phyloP scores from a whole-genome alignment of 2,113 vertebrate genomes.

The Aleadryas rufinucha region DNA sequence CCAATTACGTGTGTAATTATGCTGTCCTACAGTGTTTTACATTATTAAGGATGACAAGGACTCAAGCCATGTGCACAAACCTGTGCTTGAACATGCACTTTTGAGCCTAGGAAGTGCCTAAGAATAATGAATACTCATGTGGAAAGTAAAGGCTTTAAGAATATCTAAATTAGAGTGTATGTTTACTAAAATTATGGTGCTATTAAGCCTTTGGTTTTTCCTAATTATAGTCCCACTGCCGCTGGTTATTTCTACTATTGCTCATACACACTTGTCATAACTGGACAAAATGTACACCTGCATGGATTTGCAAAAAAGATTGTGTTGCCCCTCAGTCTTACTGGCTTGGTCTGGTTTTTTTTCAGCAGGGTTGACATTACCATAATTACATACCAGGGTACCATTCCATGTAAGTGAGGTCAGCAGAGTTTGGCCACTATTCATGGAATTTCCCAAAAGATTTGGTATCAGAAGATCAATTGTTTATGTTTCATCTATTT shows the following conservation, averaged over 20 bases:
- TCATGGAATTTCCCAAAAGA: not conserved
- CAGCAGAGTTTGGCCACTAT: not conserved
- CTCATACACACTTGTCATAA: not conserved
- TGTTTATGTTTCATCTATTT: not conserved
- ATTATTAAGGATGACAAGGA: not conserved
- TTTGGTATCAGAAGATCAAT: not conserved
- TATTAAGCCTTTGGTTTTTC: not conserved
- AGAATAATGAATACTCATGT: not conserved
- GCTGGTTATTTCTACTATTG: not conserved
- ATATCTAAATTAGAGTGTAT: not conserved
- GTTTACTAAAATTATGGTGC: not conserved
- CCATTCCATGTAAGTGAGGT: not conserved
- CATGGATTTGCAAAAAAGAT: not conserved
- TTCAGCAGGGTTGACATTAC: not conserved
- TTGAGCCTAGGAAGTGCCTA: slow-evolving; percentile 4
- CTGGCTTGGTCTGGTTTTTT: not conserved
- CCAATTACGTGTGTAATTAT: not conserved
- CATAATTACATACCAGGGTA: not conserved
- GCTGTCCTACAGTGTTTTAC: not conserved
- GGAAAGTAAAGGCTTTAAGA: not conserved
- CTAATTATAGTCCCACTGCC: not conserved
- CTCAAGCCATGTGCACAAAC: not conserved
- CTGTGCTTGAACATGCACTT: not conserved
- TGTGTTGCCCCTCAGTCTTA: not conserved
- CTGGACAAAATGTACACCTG: not conserved